These are phyloP conservation scores for Mionectes olivaceus DNA, from an alignment of 2,797 vertebrate species.

Conservation along the genomic window DNA sequence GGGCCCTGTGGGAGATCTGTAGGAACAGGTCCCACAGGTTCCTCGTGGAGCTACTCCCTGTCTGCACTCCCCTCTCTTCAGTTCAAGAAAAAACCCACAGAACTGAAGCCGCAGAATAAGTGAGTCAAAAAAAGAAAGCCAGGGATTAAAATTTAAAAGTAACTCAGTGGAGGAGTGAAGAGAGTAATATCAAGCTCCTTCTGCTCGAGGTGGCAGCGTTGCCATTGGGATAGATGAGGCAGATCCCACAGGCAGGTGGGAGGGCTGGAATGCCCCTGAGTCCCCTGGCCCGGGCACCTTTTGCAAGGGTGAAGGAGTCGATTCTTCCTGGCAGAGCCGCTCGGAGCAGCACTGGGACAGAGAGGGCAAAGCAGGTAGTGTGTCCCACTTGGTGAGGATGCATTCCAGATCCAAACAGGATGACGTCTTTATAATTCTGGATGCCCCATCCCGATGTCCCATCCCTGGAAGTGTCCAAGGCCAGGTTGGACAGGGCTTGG, in stretches of 20 bases:
- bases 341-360: accelerated
- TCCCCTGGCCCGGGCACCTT: accelerated
- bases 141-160: not conserved
- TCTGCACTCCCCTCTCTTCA: not conserved
- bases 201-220: not conserved
- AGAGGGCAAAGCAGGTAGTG: not conserved
- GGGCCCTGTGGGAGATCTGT: not conserved
- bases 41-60: not conserved
- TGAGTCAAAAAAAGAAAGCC: not conserved
- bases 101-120: not conserved
- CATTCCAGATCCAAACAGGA: not conserved
- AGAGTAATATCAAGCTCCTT: not conserved
- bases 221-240: not conserved
- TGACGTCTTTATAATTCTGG: not conserved
- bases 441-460: not conserved
- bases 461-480: not conserved
- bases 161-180: not conserved
- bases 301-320: accelerated
- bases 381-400: not conserved
- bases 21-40: conserved; percentile 2
- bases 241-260: too few species aligned
- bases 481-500: accelerated
- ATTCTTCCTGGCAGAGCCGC: not conserved
- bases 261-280: not conserved
- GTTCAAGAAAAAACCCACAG: not conserved